phyloP scores from a whole-genome alignment of 2,888 invertebrate genomes.

The Thyatira batis region DNA sequence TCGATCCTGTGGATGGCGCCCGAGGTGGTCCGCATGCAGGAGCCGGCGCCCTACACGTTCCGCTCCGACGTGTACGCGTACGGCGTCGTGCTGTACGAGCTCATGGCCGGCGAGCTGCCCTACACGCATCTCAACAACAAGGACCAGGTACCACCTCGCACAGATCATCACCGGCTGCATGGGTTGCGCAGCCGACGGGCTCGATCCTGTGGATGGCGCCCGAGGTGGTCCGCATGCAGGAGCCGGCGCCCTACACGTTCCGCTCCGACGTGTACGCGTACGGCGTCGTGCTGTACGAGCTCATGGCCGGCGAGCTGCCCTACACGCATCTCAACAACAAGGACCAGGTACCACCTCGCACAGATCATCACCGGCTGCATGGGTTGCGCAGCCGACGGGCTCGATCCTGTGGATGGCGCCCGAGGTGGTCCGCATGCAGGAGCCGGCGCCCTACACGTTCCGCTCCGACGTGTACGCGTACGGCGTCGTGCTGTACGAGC shows the following conservation, averaged over 20 bases:
- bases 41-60: slow-evolving; percentile 97
- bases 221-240: slow-evolving; percentile 99
- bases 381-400: no score
- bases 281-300: slow-evolving; percentile 98
- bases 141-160: slow-evolving; percentile 85
- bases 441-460: slow-evolving; percentile 97
- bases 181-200: no score
- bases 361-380: no score
- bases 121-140: slow-evolving; percentile 97
- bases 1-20: slow-evolving; percentile 99
- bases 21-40: slow-evolving; percentile 99
- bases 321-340: slow-evolving; percentile 97
- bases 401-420: slow-evolving; percentile 99
- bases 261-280: slow-evolving; percentile 99
- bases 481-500: slow-evolving; percentile 98
- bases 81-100: slow-evolving; percentile 98
- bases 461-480: slow-evolving; percentile 99
- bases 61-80: slow-evolving; percentile 99
- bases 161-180: no score
- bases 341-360: slow-evolving; percentile 85
- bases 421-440: slow-evolving; percentile 99
- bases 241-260: slow-evolving; percentile 97
- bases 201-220: slow-evolving; percentile 99
- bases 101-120: slow-evolving; percentile 95
- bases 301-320: slow-evolving; percentile 95